Base-by-base conservation (phyloP, 2,113 vertebrate genomes). In the Paratilapia polleni region DNA sequence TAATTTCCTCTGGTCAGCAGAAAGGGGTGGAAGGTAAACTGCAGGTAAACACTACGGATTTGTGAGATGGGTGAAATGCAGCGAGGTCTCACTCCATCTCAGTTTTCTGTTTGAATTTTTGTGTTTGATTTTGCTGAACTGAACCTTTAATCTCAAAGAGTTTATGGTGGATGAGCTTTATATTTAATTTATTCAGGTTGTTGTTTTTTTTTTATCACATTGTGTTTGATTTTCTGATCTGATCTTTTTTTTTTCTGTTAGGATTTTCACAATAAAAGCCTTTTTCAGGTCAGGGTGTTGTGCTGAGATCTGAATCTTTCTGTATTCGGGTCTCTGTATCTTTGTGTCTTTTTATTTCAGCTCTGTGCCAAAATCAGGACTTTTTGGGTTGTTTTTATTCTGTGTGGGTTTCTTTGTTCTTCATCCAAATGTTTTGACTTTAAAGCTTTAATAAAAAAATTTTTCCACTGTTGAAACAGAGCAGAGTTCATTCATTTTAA, bases 401-500 rank as follows among this genome's bases (percentile, higher is more conserved):
- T 14, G 12, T 56, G 34, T 43, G n/a, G 57, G 5, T 60, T 73
- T 8, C 22, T 6, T 13, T 59, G 22, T 24, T 20, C n/a, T 36
- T 70, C 22, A 68, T 36, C 60, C 61, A 86, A 77, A 85, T 38
- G 24, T 62, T 81, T 86, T 28, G 5, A 31, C 63, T 73, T 64
- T 58, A 12, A 63, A 78, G 80, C 80, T 86, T 86, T 73, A 73
- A 81, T 81, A 81, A 78, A 77, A 8, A 3, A 11, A n/a, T 78
- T n/a, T 20, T 5, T 7, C 60, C 17, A 49, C 26, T n/a, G 13
- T 78, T 6, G 12, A 73, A 31, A 73, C 6, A 13, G 43, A 73
- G 49, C 43, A 31, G 49, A 52, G 66, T 52, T 43, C 49, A 9
- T 52, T 19, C 19, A 13, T 73, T 73, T 73, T 2, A 52, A 20